Conservation (phyloP, 2,888 invertebrate genomes). For the Chymomyza procnemis region DNA sequence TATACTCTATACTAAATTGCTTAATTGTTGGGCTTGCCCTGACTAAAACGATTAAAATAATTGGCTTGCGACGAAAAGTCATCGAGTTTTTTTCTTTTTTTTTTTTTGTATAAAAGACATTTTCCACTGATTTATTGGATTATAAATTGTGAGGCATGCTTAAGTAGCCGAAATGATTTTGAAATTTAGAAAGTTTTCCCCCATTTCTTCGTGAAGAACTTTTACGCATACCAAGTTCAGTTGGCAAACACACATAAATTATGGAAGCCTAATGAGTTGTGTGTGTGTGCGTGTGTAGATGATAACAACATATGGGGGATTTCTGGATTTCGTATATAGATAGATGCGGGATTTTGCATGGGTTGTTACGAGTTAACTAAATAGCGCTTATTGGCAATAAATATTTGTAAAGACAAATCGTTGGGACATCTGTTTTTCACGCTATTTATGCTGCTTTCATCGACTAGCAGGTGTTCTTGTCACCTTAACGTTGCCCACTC, state of each 20-base stretch:
- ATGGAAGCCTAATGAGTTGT: conserved; percentile 64
- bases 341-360: neutral
- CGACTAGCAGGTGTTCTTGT: too few species aligned
- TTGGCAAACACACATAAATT: conserved; percentile 59
- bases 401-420: neutral
- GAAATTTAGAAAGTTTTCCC: conserved; percentile 63
- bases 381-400: neutral
- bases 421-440: too few species aligned
- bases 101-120: conserved; percentile 61
- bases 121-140: conserved; percentile 64
- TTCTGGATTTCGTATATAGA: neutral
- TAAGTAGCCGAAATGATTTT: conserved; percentile 65
- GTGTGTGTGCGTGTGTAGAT: too few species aligned
- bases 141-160: conserved; percentile 70
- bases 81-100: too few species aligned
- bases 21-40: conserved; percentile 36
- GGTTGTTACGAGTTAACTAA: neutral
- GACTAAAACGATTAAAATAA: conserved; percentile 67
- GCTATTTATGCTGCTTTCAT: too few species aligned
- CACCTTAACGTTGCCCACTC: too few species aligned
- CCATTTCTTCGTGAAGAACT: conserved; percentile 16
- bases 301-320: neutral
- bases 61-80: conserved; percentile 57
- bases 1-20: too few species aligned
- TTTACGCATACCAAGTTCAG: conserved; percentile 45